Evolutionary conservation across 1,140 invertebrate species (phyloP).

Genomic region (Drosophila santomea): DNA sequence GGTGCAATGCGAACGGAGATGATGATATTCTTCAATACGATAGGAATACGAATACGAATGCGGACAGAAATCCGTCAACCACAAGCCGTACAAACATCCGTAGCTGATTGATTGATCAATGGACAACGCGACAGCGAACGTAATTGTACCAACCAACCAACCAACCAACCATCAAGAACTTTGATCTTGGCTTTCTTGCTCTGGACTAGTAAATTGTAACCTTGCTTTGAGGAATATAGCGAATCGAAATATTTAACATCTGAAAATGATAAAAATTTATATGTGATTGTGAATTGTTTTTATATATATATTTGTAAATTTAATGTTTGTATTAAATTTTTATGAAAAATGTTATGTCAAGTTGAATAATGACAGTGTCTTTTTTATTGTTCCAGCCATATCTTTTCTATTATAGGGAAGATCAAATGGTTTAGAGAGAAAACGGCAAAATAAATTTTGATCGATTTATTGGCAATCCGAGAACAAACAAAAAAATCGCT

Average conservation of each 20-base stretch:
- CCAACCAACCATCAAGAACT: constrained; percentile 33
- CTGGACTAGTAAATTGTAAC: constrained; percentile 81
- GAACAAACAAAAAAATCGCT: background rate
- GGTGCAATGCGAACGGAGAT: constrained; percentile 23
- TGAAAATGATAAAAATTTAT: constrained; percentile 79
- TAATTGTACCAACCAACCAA: constrained; percentile 35
- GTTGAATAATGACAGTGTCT: constrained; percentile 53
- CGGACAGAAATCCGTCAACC: constrained; percentile 20
- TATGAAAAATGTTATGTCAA: constrained; percentile 82
- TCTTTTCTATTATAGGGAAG: constrained; percentile 5
- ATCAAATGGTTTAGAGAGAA: background rate
- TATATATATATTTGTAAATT: constrained; percentile 82
- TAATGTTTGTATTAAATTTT: constrained; percentile 83
- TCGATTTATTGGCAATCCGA: constrained; percentile 1
- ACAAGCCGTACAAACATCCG: constrained; percentile 37
- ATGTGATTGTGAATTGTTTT: constrained; percentile 83
- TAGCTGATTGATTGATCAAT: constrained; percentile 59
- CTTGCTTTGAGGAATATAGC: constrained; percentile 75
- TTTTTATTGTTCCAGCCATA: constrained; percentile 12
- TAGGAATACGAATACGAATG: background rate
- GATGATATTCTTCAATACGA: constrained; percentile 33
- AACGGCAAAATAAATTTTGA: constrained; percentile 3
- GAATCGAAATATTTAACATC: constrained; percentile 82
- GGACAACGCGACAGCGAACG: constrained; percentile 22
- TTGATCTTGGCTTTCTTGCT: constrained; percentile 80